Evolutionary conservation across 2,797 vertebrate genomes (phyloP), one percentile per base, ranked within the genome.

Genomic region (Pangasius larnaudii): DNA sequence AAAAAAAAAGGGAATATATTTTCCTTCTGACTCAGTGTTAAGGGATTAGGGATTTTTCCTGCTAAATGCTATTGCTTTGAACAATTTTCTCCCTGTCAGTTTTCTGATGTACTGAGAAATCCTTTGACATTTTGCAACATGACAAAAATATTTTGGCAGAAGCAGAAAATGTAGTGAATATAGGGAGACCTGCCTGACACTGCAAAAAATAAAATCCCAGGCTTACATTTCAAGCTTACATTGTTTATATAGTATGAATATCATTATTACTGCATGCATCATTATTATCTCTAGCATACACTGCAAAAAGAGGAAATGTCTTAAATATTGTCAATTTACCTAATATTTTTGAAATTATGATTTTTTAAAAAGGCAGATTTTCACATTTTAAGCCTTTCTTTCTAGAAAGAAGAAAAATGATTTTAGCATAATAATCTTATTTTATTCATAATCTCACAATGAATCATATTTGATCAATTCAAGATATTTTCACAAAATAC

Each of bases 51-150:
- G 46, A 33, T 51, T 65, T 49, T 49, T 83, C 59, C 39, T 36
- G 24, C 56, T 61, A 42, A 14, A 65, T 61, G 51, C 18, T 56
- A 10, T 33, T 33, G 42, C 63, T 88, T 86, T 83, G 69, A 27
- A 58, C 58, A 61, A 85, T 84, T 80, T 90, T 71, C 79, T 72
- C 61, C 39, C 42, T 75, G 81, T 42, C 69, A 83, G 75, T 63
- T 85, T 72, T 74, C 72, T 63, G 77, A 85, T 85, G 75, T 83
- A 33, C 63, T 61, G 63, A 33, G 56, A 88, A 85, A 88, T 79
- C 49, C 83, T 88, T 49, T 85, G 74, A 85, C 61, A 88, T 88
- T 88, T 85, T 49, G 61, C 53, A 56, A 16, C 59, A 67, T 67
- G 24, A 77, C 42, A 61, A 61, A 61, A 67, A 83, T 39, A 65